A percentile compares a stretch with the other conserved stretches of the same genome.
These are phyloP conservation scores for Pteropus alecto DNA, from an alignment of 2,113 vertebrate species.

Conservation along the genomic window DNA sequence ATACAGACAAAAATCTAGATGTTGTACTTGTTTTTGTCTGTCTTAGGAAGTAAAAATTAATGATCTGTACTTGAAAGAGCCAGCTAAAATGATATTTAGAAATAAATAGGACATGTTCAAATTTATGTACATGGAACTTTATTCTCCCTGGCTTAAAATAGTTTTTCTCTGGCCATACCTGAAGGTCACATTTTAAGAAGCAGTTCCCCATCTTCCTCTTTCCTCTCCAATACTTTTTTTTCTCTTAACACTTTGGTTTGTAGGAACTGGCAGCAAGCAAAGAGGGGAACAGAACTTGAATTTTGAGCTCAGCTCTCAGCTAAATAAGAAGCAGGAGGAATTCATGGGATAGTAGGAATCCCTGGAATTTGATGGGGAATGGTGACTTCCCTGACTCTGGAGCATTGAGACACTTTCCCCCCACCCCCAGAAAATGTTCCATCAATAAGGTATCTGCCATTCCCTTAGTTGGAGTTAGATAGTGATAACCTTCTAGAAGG, in stretches of 20 bases:
- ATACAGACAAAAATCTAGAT: constrained; percentile 38
- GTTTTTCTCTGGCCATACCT: neutral
- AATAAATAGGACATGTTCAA: constrained; percentile 56
- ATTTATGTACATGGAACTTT: constrained; percentile 21
- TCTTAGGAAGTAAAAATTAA: constrained; percentile 60
- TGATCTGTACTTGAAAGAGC: constrained; percentile 48
- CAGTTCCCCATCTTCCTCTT: neutral
- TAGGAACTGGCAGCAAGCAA: constrained; percentile 20
- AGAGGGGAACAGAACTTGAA: constrained; percentile 21
- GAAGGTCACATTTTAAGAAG: constrained; percentile 49
- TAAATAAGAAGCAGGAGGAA: constrained; percentile 25
- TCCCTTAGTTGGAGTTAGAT: neutral
- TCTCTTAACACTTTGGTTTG: constrained; percentile 16
- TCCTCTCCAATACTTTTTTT: neutral
- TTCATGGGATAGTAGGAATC: neutral
- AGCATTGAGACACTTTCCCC: neutral
- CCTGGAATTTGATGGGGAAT: neutral
- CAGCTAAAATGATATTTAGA: constrained; percentile 55
- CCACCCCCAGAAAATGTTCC: neutral
- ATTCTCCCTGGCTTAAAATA: constrained; percentile 13
- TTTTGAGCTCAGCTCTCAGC: constrained; percentile 32
- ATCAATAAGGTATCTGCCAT: neutral
- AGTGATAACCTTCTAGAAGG: neutral
- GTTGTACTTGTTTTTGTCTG: constrained; percentile 42
- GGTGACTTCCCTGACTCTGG: neutral